Evolutionary conservation across 2,888 invertebrate genomes (phyloP), one percentile per base, ranked within the genome.

Genomic region (Melanchra persicariae): DNA sequence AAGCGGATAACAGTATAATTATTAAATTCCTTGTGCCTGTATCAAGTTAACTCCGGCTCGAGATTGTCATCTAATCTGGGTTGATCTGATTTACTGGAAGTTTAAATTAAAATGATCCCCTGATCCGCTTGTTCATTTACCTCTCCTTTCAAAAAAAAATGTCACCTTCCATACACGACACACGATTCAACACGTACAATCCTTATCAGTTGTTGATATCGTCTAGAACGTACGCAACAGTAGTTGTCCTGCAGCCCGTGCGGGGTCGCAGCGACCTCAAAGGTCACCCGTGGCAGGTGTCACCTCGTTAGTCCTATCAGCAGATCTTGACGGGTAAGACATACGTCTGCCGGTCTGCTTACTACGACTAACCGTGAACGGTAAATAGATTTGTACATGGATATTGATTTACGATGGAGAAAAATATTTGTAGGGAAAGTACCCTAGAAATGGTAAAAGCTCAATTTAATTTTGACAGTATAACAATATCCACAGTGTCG

Each of bases 271-370:
- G 19, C 17, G 80, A 70, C 81, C 82, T 37, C 78, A 76, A 81
- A 81, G 82, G 84, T 84, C 70, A 70, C 22, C 15, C 12, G 30
- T 74, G 67, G 65, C 84, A 69, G 74, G 49, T 71, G 68, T 66
- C 79, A 54, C 54, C 70, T 86, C 78, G 81, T 85, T 85, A 81
- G 71, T 60, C 19, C 17, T 84, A 84, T 84, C 85, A 30, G 34
- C 17, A 62, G 5, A 85, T 85, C 84, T 85, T 65, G 83, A 71
- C 65, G 69, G 24, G 37, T 65, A 63, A 47, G 55, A 82, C 70
- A 73, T 24, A 10, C 49, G 77, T 72, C 67, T 65, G 45, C 45
- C 40, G 52, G 10, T 19, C n/a, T 24, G 58, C 49, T 62, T 72
- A 82, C 77, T 81, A 65, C 63, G 63, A 64, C 82, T 30, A 59